Evolutionary conservation across 2,888 invertebrate species (phyloP).

Genomic region (Phania funesta): DNA sequence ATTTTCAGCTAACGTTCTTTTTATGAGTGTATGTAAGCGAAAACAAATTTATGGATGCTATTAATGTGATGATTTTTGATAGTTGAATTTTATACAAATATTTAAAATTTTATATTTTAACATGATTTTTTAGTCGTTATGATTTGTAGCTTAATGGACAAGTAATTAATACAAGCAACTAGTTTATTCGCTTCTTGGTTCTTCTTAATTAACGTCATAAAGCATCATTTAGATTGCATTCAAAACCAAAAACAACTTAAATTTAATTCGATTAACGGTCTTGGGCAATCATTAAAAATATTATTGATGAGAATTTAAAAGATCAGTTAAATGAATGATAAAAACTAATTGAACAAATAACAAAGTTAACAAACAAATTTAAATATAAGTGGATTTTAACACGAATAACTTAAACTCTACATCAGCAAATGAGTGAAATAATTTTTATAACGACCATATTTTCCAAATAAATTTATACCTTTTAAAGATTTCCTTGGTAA

Average conservation of each 20-base stretch:
- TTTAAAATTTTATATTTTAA: slow-evolving; percentile 34
- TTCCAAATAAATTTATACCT: too few relatives aligned
- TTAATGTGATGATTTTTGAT: slow-evolving; percentile 9
- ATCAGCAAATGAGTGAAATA: too few relatives aligned
- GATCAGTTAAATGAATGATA: slow-evolving; percentile 1
- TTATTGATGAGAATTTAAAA: slow-evolving; percentile 43
- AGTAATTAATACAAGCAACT: slow-evolving; percentile 22
- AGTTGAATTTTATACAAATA: slow-evolving; percentile 35
- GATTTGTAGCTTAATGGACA: slow-evolving; percentile 35
- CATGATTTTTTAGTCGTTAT: slow-evolving; percentile 47
- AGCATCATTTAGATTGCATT: slow-evolving; percentile 38
- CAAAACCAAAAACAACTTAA: slow-evolving; percentile 17
- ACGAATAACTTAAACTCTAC: not conserved
- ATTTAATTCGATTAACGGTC: slow-evolving; percentile 22
- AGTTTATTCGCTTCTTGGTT: slow-evolving; percentile 10
- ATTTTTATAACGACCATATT: too few relatives aligned
- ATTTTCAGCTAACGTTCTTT: not conserved
- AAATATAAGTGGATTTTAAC: not conserved
- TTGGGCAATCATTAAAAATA: slow-evolving; percentile 30
- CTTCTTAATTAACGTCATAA: slow-evolving; percentile 62
- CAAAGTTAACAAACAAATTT: not conserved
- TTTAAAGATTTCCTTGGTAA: too few relatives aligned
- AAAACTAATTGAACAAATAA: slow-evolving; percentile 14
- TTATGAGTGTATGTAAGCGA: not conserved
- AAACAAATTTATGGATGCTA: slow-evolving; percentile 9